These are phyloP conservation scores for Drosophila albomicans DNA, from an alignment of 1,140 invertebrate species.

Conservation along the genomic window DNA sequence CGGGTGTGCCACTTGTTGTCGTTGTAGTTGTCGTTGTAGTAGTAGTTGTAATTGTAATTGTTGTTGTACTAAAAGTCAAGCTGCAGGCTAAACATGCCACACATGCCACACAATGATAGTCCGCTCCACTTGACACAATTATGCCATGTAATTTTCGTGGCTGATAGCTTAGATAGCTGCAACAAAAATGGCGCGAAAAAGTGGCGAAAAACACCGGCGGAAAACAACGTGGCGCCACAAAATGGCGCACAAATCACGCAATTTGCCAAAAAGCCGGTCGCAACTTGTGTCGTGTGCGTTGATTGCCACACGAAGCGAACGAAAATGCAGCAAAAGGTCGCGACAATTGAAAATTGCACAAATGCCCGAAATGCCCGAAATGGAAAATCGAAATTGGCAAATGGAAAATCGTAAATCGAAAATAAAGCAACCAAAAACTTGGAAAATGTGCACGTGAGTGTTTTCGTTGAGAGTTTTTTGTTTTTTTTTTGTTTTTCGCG, in stretches of 20 bases:
- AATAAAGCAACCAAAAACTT: conserved; percentile 18
- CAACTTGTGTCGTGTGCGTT: conserved; percentile 8
- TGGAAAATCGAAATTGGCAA: conserved; percentile 11
- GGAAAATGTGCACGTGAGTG: conserved; percentile 28
- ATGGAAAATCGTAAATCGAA: conserved; percentile 2
- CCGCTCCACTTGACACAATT: conserved; percentile 61
- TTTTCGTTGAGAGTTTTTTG: conserved; percentile 23
- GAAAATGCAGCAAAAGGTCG: conserved; percentile 11
- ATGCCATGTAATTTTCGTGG: conserved; percentile 69
- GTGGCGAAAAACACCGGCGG: conserved; percentile 53
- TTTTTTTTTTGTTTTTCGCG: conserved; percentile 2
- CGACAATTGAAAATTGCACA: conserved; percentile 21
- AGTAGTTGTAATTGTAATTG: neutral
- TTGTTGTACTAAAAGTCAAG: conserved; percentile 6
- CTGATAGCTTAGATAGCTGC: conserved; percentile 13
- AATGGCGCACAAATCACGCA: conserved; percentile 63
- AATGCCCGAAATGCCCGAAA: neutral
- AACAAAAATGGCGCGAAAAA: conserved; percentile 24
- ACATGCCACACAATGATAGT: conserved; percentile 41
- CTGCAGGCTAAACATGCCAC: conserved; percentile 24
- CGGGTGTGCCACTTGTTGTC: conserved; percentile 54
- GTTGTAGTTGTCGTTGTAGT: conserved; percentile 9
- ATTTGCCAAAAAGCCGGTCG: conserved; percentile 27
- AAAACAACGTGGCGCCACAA: conserved; percentile 48
- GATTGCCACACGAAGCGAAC: conserved; percentile 26